Evolutionary conservation across 2,797 vertebrate genomes (phyloP).

Genomic region (Tapirus indicus): DNA sequence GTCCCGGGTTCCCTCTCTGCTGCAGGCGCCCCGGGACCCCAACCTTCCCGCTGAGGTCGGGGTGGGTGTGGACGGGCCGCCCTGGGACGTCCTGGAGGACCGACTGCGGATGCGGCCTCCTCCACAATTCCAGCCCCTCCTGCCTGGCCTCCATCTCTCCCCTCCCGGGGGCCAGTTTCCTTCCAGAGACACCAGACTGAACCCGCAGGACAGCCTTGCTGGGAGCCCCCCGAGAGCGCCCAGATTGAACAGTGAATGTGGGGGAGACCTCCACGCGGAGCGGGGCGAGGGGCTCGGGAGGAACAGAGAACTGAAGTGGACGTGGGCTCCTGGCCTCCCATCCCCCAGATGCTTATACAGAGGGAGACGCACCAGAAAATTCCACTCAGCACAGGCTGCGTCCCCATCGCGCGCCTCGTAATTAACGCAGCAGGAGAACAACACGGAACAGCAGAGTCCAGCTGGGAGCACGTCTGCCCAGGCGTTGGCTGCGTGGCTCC

Average conservation of each 20-base stretch:
- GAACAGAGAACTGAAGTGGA: fast-evolving
- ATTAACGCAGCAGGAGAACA: slow-evolving; percentile 44
- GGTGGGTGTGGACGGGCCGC: fast-evolving
- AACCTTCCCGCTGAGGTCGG: background rate
- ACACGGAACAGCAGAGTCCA: background rate
- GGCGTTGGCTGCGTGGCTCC: slow-evolving; percentile 58
- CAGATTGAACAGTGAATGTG: fast-evolving
- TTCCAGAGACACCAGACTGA: background rate
- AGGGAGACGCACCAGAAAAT: fast-evolving
- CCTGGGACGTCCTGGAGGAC: background rate
- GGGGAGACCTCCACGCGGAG: fast-evolving
- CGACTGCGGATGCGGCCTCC: fast-evolving
- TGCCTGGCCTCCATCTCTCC: background rate
- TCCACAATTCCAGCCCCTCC: background rate
- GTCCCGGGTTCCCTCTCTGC: background rate
- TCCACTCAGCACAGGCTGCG: background rate
- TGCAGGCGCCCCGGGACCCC: fast-evolving
- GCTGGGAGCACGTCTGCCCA: slow-evolving; percentile 51
- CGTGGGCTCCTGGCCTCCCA: background rate
- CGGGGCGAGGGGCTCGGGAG: fast-evolving
- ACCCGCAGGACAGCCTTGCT: background rate
- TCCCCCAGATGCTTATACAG: background rate
- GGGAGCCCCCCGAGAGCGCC: background rate
- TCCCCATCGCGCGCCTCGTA: background rate
- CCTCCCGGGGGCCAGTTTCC: background rate